Base-by-base conservation (phyloP, 2,113 vertebrate species). In the Oxyruncus cristatus region DNA sequence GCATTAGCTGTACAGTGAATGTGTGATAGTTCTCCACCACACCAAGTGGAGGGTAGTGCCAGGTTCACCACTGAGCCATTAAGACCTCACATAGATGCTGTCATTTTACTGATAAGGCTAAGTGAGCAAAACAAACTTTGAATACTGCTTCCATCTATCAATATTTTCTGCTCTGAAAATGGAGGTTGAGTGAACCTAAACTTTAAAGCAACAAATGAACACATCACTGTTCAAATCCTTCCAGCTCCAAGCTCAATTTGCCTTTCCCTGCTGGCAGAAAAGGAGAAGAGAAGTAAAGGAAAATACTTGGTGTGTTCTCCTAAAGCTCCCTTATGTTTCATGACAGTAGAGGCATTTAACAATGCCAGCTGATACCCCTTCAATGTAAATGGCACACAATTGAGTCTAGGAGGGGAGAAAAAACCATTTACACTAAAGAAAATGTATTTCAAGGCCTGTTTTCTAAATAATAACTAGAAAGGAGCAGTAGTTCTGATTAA, bases 241-340 rank as follows among this genome's bases (percentile, higher is more conserved):
- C 68, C 24, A 73, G 59, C n/a, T 32, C 39, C 67, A 47, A 94
- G 70, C 19, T 41, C 27, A 20, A 37, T 71, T 80, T 58, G 50
- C 27, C 37, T 95, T 95, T 79, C 42, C 55, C 42, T 94, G 50
- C 13, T 47, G 62, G 33, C 21, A 83, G 50, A 62, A 89, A 89
- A 85, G 50, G 50, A 85, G 33, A 65, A 26, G 50, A 85, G 33
- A 65, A 26, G 12, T 44, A 65, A 74, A 91, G 22, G 8, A 74
- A 85, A 90, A 71, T 32, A 63, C 23, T 59, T 76, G 0, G 0
- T 47, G 11, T 39, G 32, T 61, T 92, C 13, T 17, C 30, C 53
- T n/a, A 35, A 30, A 63, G 35, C 35, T 94, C 33, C 30, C 32
- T 39, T 59, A 32, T 0, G 0, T 76, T 85, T 88, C 83, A n/a